Percentiles rank a stretch among this genome's conserved stretches.
These are phyloP conservation scores for Poliocrania exsul DNA, from an alignment of 2,797 vertebrate genomes.

Conservation along the genomic window DNA sequence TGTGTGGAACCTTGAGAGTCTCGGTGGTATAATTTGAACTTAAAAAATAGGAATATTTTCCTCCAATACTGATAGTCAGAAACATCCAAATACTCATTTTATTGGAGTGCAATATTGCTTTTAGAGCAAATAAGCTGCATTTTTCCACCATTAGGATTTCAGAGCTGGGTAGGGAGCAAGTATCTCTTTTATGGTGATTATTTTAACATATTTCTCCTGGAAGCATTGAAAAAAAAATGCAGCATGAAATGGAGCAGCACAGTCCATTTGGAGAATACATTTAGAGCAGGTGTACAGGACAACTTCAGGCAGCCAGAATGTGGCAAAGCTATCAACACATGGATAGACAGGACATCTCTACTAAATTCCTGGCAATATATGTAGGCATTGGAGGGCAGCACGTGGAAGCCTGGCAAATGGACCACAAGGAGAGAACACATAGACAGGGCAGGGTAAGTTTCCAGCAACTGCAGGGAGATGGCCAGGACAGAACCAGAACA, in stretches of 20 bases:
- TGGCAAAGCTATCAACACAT: neutral
- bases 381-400: neutral
- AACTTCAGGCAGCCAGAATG: neutral
- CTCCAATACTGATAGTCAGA: neutral
- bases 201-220: slow-evolving; percentile 61
- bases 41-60: neutral
- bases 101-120: slow-evolving; percentile 22
- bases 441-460: neutral
- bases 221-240: slow-evolving; percentile 9
- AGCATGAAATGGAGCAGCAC: slow-evolving; percentile 1
- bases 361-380: neutral
- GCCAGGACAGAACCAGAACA: neutral
- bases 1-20: neutral
- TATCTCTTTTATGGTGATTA: slow-evolving; percentile 62
- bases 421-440: neutral
- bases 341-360: neutral
- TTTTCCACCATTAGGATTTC: slow-evolving; percentile 51
- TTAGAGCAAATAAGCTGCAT: slow-evolving; percentile 33
- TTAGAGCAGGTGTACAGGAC: slow-evolving; percentile 58
- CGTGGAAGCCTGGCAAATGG: neutral
- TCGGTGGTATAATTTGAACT: slow-evolving; percentile 32
- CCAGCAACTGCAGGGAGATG: neutral
- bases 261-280: slow-evolving; percentile 40
- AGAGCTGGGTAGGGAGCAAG: slow-evolving; percentile 35
- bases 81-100: neutral